Conservation (phyloP, 1,140 invertebrate genomes). For the Drosophila oshimai region DNA sequence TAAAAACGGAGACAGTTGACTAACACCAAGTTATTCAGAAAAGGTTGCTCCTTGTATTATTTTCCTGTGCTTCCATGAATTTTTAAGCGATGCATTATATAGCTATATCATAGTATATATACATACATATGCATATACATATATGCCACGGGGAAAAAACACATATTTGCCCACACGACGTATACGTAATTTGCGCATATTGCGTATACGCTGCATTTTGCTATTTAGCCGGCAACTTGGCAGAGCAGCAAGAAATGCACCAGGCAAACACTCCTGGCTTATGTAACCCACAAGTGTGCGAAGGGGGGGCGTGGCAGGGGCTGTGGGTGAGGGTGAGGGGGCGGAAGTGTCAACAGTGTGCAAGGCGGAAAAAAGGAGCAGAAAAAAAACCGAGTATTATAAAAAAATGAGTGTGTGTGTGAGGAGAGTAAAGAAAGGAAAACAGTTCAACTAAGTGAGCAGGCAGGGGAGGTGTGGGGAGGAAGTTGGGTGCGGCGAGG, state of each 20-base stretch:
- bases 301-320: constrained; percentile 1
- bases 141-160: constrained; percentile 17
- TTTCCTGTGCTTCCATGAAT: constrained; percentile 26
- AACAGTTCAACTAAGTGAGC: constrained; percentile 54
- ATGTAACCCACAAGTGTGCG: constrained; percentile 55
- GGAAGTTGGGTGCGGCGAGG: not conserved
- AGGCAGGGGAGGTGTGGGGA: not conserved
- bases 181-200: constrained; percentile 77
- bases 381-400: constrained; percentile 16
- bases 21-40: constrained; percentile 16
- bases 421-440: constrained; percentile 34
- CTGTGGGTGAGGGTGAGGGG: not conserved
- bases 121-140: not conserved
- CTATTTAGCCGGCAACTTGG: constrained; percentile 57
- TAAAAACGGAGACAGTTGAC: not conserved
- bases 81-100: constrained; percentile 34
- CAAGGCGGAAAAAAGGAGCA: constrained; percentile 67
- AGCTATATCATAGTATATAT: constrained; percentile 1
- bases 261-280: constrained; percentile 44
- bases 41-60: constrained; percentile 32
- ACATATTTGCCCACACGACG: constrained; percentile 58
- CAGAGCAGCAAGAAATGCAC: constrained; percentile 59
- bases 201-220: constrained; percentile 71
- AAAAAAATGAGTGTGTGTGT: constrained; percentile 27
- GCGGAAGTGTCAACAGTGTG: constrained; percentile 72